Conservation (phyloP, 1,140 invertebrate species). For the Sycophaga agraensis region DNA sequence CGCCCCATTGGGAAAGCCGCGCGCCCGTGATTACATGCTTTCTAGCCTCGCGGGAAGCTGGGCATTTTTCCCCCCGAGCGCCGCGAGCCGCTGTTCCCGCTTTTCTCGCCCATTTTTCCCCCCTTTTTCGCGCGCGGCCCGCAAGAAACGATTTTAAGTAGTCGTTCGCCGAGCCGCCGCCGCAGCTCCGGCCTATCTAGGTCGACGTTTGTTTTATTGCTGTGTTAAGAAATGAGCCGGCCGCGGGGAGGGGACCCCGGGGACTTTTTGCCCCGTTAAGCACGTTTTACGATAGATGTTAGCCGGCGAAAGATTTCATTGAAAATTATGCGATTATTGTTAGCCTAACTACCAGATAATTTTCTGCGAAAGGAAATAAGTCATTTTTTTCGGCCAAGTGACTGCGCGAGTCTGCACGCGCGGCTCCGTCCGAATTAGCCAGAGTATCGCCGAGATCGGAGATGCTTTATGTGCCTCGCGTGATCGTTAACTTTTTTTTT, state of each 20-base stretch:
- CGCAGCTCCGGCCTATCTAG: neutral
- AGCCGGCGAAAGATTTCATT: neutral
- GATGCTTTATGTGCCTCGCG: too few relatives aligned
- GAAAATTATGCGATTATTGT: neutral
- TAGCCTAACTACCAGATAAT: neutral
- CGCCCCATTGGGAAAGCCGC: constrained; percentile 1
- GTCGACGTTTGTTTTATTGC: constrained; percentile 5
- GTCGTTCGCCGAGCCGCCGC: neutral
- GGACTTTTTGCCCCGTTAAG: neutral
- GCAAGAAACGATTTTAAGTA: neutral
- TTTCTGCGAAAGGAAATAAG: neutral
- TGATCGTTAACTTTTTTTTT: too few relatives aligned
- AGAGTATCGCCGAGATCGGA: too few relatives aligned
- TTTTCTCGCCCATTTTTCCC: too few relatives aligned
- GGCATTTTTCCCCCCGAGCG: constrained; percentile 6
- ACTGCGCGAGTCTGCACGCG: too few relatives aligned
- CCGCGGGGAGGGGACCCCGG: too few relatives aligned
- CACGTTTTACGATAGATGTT: constrained; percentile 1
- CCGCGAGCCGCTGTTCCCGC: too few relatives aligned
- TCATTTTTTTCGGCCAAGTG: neutral
- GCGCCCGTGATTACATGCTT: neutral
- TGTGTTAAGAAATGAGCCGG: neutral
- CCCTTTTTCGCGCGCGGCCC: neutral
- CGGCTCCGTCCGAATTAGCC: too few relatives aligned
- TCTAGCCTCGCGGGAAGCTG: neutral